phyloP scores from a whole-genome alignment of 2,888 invertebrate genomes.

The Lasioglossum pauxillum region DNA sequence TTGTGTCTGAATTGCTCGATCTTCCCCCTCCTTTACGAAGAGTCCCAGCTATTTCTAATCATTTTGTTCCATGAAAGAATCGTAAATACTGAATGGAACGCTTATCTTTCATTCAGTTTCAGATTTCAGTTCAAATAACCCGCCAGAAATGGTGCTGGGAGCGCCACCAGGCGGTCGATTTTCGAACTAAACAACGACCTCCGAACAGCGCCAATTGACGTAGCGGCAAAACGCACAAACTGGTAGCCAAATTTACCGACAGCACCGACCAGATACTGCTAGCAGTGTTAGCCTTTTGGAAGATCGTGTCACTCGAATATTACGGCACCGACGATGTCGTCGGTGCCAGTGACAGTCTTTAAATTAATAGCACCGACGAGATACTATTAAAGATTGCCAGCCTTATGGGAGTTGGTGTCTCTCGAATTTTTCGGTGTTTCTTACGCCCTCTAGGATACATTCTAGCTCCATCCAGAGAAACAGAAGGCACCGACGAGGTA shows the following conservation, averaged over 20 bases:
- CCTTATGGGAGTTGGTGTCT: too few species aligned
- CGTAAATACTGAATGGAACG: neutral
- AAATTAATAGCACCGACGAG: too few species aligned
- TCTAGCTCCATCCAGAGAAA: too few species aligned
- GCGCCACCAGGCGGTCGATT: neutral
- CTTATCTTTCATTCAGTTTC: neutral
- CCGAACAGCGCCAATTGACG: neutral
- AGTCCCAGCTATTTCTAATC: neutral
- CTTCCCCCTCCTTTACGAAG: neutral
- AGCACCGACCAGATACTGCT: too few species aligned
- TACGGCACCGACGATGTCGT: too few species aligned
- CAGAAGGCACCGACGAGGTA: too few species aligned
- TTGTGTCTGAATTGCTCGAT: constrained; percentile 42
- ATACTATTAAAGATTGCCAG: too few species aligned
- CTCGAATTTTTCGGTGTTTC: too few species aligned
- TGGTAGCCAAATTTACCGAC: neutral
- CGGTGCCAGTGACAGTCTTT: too few species aligned
- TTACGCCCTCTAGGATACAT: too few species aligned
- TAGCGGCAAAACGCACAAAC: neutral
- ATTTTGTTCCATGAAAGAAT: neutral
- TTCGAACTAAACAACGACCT: neutral
- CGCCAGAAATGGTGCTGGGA: neutral
- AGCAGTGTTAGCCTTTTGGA: too few species aligned
- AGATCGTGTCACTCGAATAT: too few species aligned
- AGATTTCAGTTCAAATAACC: neutral